These are phyloP conservation scores for Saccopteryx bilineata DNA, from an alignment of 2,113 vertebrate species.

Conservation along the genomic window DNA sequence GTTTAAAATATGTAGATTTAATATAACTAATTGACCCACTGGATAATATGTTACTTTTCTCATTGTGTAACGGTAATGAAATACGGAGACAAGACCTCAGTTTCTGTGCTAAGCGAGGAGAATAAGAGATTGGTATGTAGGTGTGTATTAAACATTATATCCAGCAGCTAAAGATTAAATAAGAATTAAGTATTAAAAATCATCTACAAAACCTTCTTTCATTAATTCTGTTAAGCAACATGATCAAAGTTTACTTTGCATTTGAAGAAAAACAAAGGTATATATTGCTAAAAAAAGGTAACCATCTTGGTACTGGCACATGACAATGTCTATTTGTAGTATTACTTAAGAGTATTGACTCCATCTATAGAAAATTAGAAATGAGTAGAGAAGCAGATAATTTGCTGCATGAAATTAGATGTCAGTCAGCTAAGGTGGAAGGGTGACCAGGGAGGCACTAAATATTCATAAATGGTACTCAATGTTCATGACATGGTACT, in stretches of 20 bases:
- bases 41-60: background rate
- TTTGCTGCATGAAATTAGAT: background rate
- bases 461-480: background rate
- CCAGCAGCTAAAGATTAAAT: background rate
- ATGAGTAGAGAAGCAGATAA: background rate
- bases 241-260: background rate
- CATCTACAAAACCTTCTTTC: background rate
- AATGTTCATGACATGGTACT: background rate
- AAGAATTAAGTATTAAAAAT: background rate
- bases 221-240: background rate
- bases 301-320: background rate
- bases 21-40: background rate
- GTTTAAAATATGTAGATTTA: background rate
- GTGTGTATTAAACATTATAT: background rate
- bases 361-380: background rate
- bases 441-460: background rate
- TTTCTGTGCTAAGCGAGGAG: background rate
- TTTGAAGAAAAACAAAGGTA: background rate
- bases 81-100: background rate
- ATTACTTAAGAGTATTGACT: background rate
- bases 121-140: no score
- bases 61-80: background rate
- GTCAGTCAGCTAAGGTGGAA: background rate
- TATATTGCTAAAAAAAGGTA: rapidly evolving
- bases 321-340: background rate